A percentile compares a stretch with the other conserved stretches of the same genome.
These are phyloP conservation scores for Ptyas mucosa DNA, from an alignment of 2,113 vertebrate genomes.

Conservation along the genomic window DNA sequence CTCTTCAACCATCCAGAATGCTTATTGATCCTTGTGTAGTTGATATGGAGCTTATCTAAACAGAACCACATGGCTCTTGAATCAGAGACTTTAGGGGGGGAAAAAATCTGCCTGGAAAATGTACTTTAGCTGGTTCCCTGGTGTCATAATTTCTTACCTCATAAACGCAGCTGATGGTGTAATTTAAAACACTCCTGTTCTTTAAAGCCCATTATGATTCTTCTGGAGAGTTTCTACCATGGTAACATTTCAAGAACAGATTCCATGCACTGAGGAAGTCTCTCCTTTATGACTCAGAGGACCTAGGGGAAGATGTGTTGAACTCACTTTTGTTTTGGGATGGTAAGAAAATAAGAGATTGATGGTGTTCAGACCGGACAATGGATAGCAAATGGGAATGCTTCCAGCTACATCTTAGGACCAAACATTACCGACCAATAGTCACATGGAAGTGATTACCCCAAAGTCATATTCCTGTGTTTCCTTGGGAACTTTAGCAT, in stretches of 20 bases:
- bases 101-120: neutral
- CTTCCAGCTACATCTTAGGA: neutral
- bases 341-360: neutral
- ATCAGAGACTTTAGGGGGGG: neutral
- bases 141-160: neutral
- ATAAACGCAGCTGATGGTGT: slow-evolving; percentile 19
- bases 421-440: neutral
- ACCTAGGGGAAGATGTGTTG: neutral
- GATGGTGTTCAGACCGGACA: neutral
- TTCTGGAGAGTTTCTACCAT: neutral
- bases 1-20: neutral
- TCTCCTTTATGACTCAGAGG: neutral
- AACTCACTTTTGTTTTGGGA: neutral
- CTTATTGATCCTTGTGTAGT: no score
- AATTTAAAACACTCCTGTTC: neutral
- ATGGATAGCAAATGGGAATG: neutral
- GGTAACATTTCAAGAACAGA: slow-evolving; percentile 19
- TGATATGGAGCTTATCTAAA: neutral
- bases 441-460: neutral
- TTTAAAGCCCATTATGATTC: neutral
- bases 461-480: neutral
- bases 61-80: neutral
- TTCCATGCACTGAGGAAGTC: neutral
- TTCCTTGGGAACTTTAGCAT: neutral
- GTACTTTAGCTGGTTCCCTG: neutral